These are phyloP conservation scores for Phaethon lepturus DNA, from an alignment of 2,113 vertebrate genomes.

Conservation along the genomic window DNA sequence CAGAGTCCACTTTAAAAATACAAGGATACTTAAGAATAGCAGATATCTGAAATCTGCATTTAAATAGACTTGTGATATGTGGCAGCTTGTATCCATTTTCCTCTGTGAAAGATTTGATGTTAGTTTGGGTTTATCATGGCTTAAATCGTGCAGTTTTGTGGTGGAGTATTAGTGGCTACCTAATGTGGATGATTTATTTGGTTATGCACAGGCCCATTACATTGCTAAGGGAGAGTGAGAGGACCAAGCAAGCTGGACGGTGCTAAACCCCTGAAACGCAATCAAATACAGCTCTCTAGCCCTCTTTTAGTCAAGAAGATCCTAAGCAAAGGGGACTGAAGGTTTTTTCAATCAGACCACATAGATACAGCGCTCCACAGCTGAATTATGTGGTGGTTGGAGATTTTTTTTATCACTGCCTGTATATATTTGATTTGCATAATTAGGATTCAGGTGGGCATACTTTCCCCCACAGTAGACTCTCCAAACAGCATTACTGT, in stretches of 20 bases:
- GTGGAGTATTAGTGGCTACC: not conserved
- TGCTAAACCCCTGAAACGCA: not conserved
- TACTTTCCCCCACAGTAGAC: not conserved
- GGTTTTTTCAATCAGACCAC: not conserved
- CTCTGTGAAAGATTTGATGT: not conserved
- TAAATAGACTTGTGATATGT: not conserved
- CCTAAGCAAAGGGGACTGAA: not conserved
- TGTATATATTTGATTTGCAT: not conserved
- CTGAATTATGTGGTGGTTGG: not conserved
- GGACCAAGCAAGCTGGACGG: not conserved
- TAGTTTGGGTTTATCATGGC: not conserved
- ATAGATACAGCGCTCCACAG: accelerated
- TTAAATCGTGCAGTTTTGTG: not conserved
- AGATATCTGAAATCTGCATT: not conserved
- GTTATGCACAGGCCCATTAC: not conserved
- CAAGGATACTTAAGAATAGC: not conserved
- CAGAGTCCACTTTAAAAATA: not conserved
- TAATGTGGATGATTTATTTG: not conserved
- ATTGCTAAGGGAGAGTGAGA: not conserved
- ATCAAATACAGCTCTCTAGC: not conserved
- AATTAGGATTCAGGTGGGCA: not conserved
- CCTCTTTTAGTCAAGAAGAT: not conserved
- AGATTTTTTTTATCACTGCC: not conserved
- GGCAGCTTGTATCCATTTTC: not conserved
- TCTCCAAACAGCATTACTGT: not conserved